Evolutionary conservation across 2,113 vertebrate species (phyloP).

Genomic region (Prinia subflava): DNA sequence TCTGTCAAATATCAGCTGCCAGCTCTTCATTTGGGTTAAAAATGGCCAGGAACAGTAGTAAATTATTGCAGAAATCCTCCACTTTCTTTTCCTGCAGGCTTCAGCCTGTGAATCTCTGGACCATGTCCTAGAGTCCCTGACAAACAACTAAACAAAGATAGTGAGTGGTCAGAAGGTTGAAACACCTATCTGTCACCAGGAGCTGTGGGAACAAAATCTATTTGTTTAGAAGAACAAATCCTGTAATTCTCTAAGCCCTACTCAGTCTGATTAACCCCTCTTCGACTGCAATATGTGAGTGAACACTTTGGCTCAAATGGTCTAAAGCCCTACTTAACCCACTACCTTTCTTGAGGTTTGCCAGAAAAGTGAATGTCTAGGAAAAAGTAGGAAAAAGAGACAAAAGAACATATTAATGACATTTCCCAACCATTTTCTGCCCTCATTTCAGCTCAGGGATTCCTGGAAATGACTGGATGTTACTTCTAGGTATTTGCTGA

Average conservation of each 20-base stretch:
- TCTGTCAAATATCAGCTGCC: not conserved
- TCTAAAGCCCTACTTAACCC: not conserved
- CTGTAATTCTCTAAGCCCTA: not conserved
- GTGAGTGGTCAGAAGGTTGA: not conserved
- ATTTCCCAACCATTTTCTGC: not conserved
- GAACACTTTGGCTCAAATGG: not conserved
- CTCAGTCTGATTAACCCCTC: not conserved
- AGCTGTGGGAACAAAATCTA: not conserved
- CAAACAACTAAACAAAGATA: not conserved
- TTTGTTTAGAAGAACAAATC: not conserved
- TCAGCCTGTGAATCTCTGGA: not conserved
- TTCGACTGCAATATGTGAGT: not conserved
- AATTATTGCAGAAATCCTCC: not conserved
- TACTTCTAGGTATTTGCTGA: not conserved
- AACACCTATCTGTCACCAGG: not conserved
- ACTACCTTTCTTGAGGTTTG: not conserved
- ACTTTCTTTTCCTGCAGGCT: not conserved
- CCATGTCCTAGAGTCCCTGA: not conserved
- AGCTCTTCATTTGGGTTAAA: not conserved
- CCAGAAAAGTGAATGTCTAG: not conserved
- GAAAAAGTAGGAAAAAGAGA: not conserved
- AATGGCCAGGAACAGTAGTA: not conserved
- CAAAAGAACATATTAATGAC: not conserved
- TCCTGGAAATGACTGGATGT: not conserved
- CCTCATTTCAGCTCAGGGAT: not conserved